A percentile compares a stretch with the other conserved stretches of the same genome.
phyloP scores from a whole-genome alignment of 23 tunicate species.

The Styela plicata region DNA sequence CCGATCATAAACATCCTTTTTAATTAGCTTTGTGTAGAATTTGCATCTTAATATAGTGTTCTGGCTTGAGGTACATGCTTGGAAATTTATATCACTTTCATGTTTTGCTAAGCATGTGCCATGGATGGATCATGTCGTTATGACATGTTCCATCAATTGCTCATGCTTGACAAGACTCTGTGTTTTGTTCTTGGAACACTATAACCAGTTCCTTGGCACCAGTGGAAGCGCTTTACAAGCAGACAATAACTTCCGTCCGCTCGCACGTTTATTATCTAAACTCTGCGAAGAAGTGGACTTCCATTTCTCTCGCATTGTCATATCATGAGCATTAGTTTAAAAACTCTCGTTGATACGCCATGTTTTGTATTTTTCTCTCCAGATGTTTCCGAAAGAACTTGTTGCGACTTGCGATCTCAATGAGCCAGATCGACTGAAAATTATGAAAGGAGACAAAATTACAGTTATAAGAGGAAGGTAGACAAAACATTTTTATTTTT shows the following conservation, averaged over 20 bases:
- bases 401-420: constrained; percentile 23
- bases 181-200: no score
- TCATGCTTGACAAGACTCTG: no score
- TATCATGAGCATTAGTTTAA: neutral
- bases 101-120: no score
- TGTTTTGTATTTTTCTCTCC: neutral
- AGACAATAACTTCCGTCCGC: neutral
- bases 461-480: constrained; percentile 85
- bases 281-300: neutral
- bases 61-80: neutral
- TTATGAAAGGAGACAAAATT: constrained; percentile 62
- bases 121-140: no score
- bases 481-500: no score
- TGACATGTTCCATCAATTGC: no score
- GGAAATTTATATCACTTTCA: no score
- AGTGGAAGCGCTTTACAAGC: neutral
- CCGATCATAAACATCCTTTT: neutral
- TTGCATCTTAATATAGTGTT: neutral
- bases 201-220: neutral
- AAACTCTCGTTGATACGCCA: neutral
- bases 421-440: constrained; percentile 58
- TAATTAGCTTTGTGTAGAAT: no score
- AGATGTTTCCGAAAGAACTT: constrained; percentile 67
- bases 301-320: neutral
- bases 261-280: neutral